Conservation (phyloP, 2,113 vertebrate genomes). For the Clinocottus analis region DNA sequence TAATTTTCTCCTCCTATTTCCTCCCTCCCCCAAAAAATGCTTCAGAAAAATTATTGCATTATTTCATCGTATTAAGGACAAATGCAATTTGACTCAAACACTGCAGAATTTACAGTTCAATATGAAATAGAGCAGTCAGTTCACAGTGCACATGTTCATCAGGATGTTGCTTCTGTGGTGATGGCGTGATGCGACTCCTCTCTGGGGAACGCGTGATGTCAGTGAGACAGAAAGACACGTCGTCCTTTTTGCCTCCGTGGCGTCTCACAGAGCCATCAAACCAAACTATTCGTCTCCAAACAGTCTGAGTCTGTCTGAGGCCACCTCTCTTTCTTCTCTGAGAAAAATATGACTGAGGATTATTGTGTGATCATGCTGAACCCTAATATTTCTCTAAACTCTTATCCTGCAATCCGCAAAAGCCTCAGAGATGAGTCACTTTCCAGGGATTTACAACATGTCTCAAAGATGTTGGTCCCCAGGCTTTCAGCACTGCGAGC, state of each 20-base stretch:
- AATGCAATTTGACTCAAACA: not conserved
- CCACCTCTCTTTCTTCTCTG: not conserved
- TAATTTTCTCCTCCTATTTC: not conserved
- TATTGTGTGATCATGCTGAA: not conserved
- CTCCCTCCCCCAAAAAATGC: not conserved
- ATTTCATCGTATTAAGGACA: not conserved
- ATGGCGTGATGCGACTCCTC: not conserved
- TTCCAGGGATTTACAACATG: not conserved
- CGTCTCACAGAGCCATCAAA: no score
- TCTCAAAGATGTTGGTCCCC: not conserved
- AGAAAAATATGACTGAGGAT: not conserved
- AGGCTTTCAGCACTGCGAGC: not conserved
- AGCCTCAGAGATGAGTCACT: not conserved
- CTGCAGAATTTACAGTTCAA: no score
- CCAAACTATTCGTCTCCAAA: no score
- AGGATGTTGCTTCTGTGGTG: not conserved
- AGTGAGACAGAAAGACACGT: conserved; percentile 19
- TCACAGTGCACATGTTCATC: not conserved
- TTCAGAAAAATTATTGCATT: not conserved
- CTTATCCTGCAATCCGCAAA: conserved; percentile 12
- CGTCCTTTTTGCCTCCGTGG: conserved; percentile 4
- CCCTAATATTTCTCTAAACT: not conserved
- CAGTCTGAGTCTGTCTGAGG: no score
- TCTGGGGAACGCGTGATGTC: conserved; percentile 8
- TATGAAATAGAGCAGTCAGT: not conserved